These are phyloP conservation scores for Bergia puertoricense DNA, from an alignment of 92 coral and sea anemone species.

Conservation along the genomic window DNA sequence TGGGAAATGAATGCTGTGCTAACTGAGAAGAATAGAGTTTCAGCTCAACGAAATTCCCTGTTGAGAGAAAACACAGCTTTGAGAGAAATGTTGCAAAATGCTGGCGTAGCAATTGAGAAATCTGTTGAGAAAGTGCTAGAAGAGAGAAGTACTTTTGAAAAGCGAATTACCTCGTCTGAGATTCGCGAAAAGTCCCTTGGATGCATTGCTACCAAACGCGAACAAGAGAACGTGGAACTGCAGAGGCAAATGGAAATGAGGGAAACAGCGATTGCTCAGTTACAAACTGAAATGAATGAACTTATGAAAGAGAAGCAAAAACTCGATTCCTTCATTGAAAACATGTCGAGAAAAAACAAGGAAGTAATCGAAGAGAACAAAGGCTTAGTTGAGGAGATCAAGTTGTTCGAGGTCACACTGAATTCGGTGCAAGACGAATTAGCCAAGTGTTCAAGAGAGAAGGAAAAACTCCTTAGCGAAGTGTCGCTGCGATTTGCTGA, in stretches of 20 bases:
- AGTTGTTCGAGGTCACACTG: constrained; percentile 71
- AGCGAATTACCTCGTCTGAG: constrained; percentile 40
- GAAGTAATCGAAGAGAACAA: constrained; percentile 77
- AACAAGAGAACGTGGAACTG: constrained; percentile 45
- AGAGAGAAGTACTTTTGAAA: constrained; percentile 51
- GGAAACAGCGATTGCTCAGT: constrained; percentile 50
- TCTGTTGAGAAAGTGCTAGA: constrained; percentile 54
- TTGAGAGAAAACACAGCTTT: constrained; percentile 54
- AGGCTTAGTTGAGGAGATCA: constrained; percentile 68
- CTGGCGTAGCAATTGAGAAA: constrained; percentile 48
- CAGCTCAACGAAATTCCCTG: constrained; percentile 32
- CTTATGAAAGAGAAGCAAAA: constrained; percentile 60
- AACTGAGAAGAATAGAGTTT: constrained; percentile 53
- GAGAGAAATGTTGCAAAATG: constrained; percentile 46
- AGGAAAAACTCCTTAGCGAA: constrained; percentile 75
- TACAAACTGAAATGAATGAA: constrained; percentile 45
- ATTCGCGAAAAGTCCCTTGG: constrained; percentile 54
- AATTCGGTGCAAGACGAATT: constrained; percentile 66
- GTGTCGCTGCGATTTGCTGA: constrained; percentile 71
- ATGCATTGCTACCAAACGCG: constrained; percentile 34
- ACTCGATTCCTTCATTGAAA: constrained; percentile 56
- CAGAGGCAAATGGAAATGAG: constrained; percentile 52
- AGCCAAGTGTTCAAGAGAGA: constrained; percentile 71
- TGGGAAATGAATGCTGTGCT: constrained; percentile 54
- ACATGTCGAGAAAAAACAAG: constrained; percentile 59